Percentiles rank a stretch among this genome's conserved stretches.
phyloP scores from a whole-genome alignment of 2,113 vertebrate genomes.

The Actenoides lindsayi region DNA sequence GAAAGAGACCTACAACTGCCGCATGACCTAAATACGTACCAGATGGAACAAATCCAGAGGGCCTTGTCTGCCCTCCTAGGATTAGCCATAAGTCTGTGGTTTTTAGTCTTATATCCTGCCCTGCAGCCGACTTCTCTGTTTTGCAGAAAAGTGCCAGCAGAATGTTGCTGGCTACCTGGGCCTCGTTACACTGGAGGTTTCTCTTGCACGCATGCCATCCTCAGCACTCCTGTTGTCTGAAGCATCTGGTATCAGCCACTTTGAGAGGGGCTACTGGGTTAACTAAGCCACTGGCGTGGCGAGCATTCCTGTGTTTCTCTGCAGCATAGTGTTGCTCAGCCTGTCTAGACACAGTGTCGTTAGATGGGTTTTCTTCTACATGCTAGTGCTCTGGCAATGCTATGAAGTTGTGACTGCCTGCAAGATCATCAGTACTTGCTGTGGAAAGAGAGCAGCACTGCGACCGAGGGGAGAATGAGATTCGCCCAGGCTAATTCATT shows the following conservation, averaged over 20 bases:
- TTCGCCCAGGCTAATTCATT: neutral
- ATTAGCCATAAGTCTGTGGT: neutral
- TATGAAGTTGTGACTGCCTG: neutral
- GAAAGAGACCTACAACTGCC: neutral
- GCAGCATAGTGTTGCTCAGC: neutral
- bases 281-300: neutral
- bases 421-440: constrained; percentile 30
- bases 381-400: neutral
- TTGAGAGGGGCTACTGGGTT: neutral
- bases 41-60: neutral
- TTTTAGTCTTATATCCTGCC: neutral
- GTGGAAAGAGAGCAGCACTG: neutral
- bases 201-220: rapidly evolving
- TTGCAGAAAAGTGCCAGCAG: neutral
- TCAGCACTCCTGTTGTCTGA: neutral
- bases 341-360: neutral
- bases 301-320: neutral
- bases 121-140: neutral
- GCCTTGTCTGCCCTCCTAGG: neutral
- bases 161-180: neutral
- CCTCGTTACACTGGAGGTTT: neutral
- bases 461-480: neutral
- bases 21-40: neutral
- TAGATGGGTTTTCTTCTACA: neutral
- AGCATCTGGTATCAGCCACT: neutral